Evolutionary conservation across 2,888 invertebrate genomes (phyloP).

Genomic region (Megastigmus dorsalis): DNA sequence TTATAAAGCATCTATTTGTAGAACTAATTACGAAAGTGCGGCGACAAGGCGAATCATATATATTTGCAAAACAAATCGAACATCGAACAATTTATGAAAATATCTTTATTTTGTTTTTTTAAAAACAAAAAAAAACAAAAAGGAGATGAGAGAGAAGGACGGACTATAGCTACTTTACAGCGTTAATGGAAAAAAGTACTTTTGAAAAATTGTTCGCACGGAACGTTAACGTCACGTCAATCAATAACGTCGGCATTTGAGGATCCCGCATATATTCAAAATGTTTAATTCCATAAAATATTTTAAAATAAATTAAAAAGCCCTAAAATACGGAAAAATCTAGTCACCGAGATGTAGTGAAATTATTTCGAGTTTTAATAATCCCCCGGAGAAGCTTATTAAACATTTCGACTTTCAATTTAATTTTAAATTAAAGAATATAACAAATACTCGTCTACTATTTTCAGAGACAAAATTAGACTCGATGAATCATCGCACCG

Average conservation of each 20-base stretch:
- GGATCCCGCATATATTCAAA: slow-evolving; percentile 13
- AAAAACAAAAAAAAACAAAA: too few species aligned
- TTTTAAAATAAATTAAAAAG: slow-evolving; percentile 27
- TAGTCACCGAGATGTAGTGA: neutral
- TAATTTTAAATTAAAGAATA: slow-evolving; percentile 45
- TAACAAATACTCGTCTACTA: slow-evolving; percentile 45
- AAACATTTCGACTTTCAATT: slow-evolving; percentile 14
- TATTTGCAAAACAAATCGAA: neutral
- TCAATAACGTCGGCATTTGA: slow-evolving; percentile 44
- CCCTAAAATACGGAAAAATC: neutral
- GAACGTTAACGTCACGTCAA: slow-evolving; percentile 42
- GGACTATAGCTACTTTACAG: slow-evolving; percentile 22
- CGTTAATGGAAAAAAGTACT: slow-evolving; percentile 32
- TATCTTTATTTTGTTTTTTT: too few species aligned
- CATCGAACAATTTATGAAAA: neutral
- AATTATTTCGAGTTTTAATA: slow-evolving; percentile 19
- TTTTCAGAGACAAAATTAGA: slow-evolving; percentile 54
- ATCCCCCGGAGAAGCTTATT: neutral
- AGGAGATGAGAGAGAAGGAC: too few species aligned
- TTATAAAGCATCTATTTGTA: slow-evolving; percentile 15
- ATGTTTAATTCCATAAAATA: slow-evolving; percentile 42
- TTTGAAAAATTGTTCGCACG: slow-evolving; percentile 43
- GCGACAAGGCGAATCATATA: too few species aligned
- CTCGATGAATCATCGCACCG: slow-evolving; percentile 51
- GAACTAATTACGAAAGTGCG: neutral